A percentile compares a stretch with the other conserved stretches of the same genome.
phyloP scores from a whole-genome alignment of 2,888 invertebrate species.

The Dasypogon diadema region DNA sequence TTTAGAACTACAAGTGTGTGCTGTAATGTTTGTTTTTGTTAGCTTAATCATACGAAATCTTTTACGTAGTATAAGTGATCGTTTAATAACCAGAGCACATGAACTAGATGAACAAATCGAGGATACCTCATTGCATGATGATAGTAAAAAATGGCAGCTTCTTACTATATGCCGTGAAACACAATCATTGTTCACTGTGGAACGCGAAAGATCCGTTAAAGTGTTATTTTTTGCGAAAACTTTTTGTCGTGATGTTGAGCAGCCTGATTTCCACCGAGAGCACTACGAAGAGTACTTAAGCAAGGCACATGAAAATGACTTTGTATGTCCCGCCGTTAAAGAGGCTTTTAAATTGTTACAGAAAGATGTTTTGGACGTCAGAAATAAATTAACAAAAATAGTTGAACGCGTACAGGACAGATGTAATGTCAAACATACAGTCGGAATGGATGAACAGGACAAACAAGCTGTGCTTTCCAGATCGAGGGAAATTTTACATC shows the following conservation, averaged over 20 bases:
- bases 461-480: constrained; percentile 74
- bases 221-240: constrained; percentile 85
- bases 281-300: constrained; percentile 66
- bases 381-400: constrained; percentile 68
- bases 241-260: constrained; percentile 76
- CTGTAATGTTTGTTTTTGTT: background rate
- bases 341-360: constrained; percentile 74
- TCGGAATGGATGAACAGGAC: constrained; percentile 69
- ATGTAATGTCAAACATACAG: constrained; percentile 64
- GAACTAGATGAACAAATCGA: constrained; percentile 67
- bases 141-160: constrained; percentile 65
- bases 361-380: constrained; percentile 67
- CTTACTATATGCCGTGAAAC: constrained; percentile 79
- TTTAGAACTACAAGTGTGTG: too few species aligned
- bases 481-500: constrained; percentile 83
- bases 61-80: constrained; percentile 69
- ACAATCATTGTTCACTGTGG: constrained; percentile 82
- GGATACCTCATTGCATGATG: constrained; percentile 62
- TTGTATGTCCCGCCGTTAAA: constrained; percentile 72
- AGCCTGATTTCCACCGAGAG: constrained; percentile 69
- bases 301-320: constrained; percentile 67
- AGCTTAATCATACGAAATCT: constrained; percentile 69
- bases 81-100: constrained; percentile 68
- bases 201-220: constrained; percentile 83
- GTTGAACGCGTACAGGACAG: constrained; percentile 65